These are phyloP conservation scores for Furnarius figulus DNA, from an alignment of 2,113 vertebrate species.

Conservation along the genomic window DNA sequence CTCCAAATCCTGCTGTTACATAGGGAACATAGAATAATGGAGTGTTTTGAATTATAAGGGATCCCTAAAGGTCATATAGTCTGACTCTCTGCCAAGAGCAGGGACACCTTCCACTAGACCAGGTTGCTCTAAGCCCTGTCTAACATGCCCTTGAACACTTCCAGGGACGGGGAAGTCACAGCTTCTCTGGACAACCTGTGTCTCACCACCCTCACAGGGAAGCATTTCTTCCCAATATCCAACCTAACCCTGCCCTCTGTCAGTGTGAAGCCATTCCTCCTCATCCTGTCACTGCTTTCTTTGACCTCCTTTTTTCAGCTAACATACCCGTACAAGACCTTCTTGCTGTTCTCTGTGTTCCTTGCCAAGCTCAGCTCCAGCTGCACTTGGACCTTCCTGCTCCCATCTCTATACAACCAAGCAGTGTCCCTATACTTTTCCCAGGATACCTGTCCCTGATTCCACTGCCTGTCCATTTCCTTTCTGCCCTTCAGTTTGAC, in stretches of 20 bases:
- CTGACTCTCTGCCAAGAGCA: not conserved
- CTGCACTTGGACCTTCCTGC: not conserved
- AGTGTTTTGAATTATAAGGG: not conserved
- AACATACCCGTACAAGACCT: not conserved
- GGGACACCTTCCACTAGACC: not conserved
- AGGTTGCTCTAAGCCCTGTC: accelerated
- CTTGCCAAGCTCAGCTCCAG: not conserved
- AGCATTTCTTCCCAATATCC: not conserved
- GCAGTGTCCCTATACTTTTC: not conserved
- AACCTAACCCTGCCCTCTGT: not conserved
- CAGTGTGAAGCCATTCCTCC: not conserved
- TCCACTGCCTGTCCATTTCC: not conserved
- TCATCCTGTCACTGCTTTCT: not conserved
- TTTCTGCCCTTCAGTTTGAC: not conserved
- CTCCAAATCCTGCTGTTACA: not conserved
- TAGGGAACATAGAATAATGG: not conserved
- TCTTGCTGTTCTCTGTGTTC: not conserved
- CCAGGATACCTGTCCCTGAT: not conserved
- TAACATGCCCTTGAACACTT: not conserved
- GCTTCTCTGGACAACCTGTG: not conserved
- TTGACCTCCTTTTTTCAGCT: not conserved
- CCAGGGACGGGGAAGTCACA: not conserved
- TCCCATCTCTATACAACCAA: accelerated
- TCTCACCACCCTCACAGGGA: not conserved
- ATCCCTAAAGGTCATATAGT: not conserved